Percentiles rank a stretch among this genome's conserved stretches.
Evolutionary conservation across 1,140 invertebrate genomes (phyloP).

Genomic region (Ceratitis capitata): DNA sequence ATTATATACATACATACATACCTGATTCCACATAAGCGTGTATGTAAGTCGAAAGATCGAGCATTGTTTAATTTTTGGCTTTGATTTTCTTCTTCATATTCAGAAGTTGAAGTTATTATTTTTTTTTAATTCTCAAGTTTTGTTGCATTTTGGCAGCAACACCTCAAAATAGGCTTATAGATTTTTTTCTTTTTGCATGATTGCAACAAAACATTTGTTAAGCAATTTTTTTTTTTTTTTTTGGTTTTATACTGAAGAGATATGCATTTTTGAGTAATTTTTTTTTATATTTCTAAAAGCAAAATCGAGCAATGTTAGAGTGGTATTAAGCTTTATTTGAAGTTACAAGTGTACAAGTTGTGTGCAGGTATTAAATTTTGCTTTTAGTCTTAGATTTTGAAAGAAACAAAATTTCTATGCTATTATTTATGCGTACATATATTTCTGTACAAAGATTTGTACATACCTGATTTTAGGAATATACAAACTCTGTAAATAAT

Average conservation of each 20-base stretch:
- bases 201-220: neutral
- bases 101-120: neutral
- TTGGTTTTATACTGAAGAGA: neutral
- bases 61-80: neutral
- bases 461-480: too few relatives aligned
- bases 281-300: neutral
- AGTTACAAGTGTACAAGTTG: neutral
- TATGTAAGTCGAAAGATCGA: neutral
- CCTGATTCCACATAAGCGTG: neutral
- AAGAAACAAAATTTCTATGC: neutral
- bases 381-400: neutral
- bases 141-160: neutral
- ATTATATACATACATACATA: neutral
- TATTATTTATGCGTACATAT: neutral
- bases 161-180: conserved; percentile 15
- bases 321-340: neutral
- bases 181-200: neutral
- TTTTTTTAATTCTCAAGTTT: too few relatives aligned
- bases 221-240: neutral
- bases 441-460: neutral
- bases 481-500: too few relatives aligned
- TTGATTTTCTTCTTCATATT: neutral
- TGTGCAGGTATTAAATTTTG: neutral
- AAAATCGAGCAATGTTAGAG: neutral
- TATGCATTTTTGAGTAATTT: neutral